Conservation (phyloP, 2,113 vertebrate species). For the Sebastes schlegelii region DNA sequence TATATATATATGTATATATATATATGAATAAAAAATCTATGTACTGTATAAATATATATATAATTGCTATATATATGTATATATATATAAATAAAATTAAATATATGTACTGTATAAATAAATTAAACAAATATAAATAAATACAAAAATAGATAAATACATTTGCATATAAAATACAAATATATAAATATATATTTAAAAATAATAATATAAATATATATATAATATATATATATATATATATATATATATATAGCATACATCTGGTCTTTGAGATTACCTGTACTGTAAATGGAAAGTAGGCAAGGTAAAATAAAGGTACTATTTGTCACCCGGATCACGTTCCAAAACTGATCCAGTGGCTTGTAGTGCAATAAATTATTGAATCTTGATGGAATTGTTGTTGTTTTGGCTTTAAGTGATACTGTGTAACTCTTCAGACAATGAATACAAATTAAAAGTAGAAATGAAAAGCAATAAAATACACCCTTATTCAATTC, state of each 20-base stretch:
- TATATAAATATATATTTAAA: too few relatives aligned
- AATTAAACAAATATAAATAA: too few relatives aligned
- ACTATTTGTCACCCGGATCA: neutral
- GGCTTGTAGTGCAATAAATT: neutral
- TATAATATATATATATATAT: too few relatives aligned
- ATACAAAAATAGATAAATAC: too few relatives aligned
- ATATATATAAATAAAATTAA: too few relatives aligned
- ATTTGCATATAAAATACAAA: too few relatives aligned
- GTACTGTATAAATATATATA: neutral
- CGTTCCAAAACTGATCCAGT: neutral
- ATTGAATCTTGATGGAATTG: neutral
- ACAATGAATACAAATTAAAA: neutral
- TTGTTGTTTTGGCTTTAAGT: neutral
- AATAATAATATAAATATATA: too few relatives aligned
- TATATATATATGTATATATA: neutral
- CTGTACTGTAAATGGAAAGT: neutral
- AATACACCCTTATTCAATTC: neutral
- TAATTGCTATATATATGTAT: too few relatives aligned
- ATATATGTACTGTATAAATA: too few relatives aligned
- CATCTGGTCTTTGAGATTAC: neutral
- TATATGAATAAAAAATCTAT: too few relatives aligned
- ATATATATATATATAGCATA: neutral
- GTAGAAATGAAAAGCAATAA: neutral
- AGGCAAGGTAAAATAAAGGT: neutral
- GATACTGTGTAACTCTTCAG: neutral